Evolutionary conservation across 2,113 vertebrate species (phyloP), one percentile per base, ranked within the genome.

Genomic region (Tachuris rubrigastra): DNA sequence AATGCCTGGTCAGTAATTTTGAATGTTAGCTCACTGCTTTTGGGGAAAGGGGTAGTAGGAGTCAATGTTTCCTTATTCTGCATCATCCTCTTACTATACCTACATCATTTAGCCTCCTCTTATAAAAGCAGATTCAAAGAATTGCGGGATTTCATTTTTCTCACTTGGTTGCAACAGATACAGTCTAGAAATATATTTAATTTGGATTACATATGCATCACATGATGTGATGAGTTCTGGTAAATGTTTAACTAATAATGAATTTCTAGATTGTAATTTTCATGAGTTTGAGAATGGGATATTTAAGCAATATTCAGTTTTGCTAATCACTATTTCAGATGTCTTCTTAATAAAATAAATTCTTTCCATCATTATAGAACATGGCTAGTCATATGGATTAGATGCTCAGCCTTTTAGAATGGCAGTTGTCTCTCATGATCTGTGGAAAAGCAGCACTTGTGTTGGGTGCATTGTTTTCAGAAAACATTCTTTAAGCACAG

Each of bases 81-180:
- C 6, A 14, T 65, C 6, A 37, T 65, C 3, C 50, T 47, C 10
- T 76, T 72, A 12, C n/a, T n/a, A n/a, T 55, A 58, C 4, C 10
- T n/a, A 12, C 1, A 13, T 28, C 0, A 49, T 56, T 73, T 59
- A 84, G 1, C 18, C 4, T 63, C 4, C 1, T 85, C 3, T 44
- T n/a, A 50, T 23, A 41, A 78, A 41, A 78, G 68, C 1, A 71
- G 7, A 19, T 46, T 23, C 6, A 73, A 65, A 52, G 6, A 72
- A 68, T 28, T 50, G 6, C 5, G 74, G 3, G 37, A 39, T 35
- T 58, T 5, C 4, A 25, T 37, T 39, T 83, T 39, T 69, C 30
- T 2, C 10, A 11, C 5, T 91, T 76, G 37, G 60, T 41, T 79
- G 15, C 4, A 49, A 2, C 11, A 87, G 31, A 21, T 49, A 12